A percentile compares a stretch with the other conserved stretches of the same genome.
These are phyloP conservation scores for Eurystomus glaucurus DNA, from an alignment of 2,797 vertebrate species.

Conservation along the genomic window DNA sequence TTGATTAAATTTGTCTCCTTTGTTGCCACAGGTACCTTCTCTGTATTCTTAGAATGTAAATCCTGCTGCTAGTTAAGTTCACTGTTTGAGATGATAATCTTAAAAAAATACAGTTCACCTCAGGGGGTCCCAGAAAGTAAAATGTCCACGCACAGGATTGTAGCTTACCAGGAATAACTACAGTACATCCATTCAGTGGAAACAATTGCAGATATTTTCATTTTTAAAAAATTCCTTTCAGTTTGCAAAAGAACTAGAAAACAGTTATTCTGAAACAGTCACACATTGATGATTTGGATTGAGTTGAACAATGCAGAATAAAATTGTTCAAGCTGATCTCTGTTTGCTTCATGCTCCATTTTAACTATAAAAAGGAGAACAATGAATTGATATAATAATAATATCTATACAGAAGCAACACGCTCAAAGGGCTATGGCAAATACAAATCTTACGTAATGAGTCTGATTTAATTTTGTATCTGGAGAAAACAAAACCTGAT, in stretches of 20 bases:
- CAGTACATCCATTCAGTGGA: not conserved
- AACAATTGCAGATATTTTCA: not conserved
- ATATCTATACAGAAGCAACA: not conserved
- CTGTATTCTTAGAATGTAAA: not conserved
- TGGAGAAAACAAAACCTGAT: not conserved
- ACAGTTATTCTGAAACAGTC: not conserved
- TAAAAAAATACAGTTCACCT: not conserved
- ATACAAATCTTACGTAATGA: not conserved
- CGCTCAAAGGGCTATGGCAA: not conserved
- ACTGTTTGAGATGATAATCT: not conserved
- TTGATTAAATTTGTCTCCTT: constrained; percentile 25
- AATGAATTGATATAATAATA: not conserved
- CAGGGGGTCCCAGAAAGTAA: constrained; percentile 7
- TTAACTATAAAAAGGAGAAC: constrained; percentile 4
- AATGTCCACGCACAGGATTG: not conserved
- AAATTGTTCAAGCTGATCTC: constrained; percentile 7
- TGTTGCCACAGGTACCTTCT: not conserved
- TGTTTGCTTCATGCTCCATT: not conserved
- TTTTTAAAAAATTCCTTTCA: not conserved
- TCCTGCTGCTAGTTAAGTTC: constrained; percentile 16
- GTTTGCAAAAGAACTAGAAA: not conserved
- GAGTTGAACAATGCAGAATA: not conserved
- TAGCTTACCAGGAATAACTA: constrained; percentile 28
- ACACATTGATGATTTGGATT: not conserved
- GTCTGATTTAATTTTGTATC: not conserved